These are phyloP conservation scores for Cristatella mucedo DNA, from an alignment of 2,888 invertebrate genomes.

Conservation along the genomic window DNA sequence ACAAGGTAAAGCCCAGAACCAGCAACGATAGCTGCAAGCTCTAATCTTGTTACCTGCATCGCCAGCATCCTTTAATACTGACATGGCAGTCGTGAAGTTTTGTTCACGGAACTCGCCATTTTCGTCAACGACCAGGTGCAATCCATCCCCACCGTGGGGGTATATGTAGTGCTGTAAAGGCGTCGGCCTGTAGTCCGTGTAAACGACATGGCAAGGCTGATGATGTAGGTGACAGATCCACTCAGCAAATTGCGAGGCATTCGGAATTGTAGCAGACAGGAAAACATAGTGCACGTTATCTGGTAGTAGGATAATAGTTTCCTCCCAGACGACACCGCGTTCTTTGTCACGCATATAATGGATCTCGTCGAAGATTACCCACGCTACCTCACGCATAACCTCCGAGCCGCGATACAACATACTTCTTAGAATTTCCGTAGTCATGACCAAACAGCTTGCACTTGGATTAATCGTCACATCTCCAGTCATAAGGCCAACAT, in stretches of 20 bases:
- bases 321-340: constrained; percentile 98
- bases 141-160: constrained; percentile 79
- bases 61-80: constrained; percentile 57
- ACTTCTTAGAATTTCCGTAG: constrained; percentile 59
- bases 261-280: constrained; percentile 95
- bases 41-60: constrained; percentile 71
- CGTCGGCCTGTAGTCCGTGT: constrained; percentile 91
- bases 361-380: constrained; percentile 99
- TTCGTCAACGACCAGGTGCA: constrained; percentile 89
- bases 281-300: constrained; percentile 97
- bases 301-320: constrained; percentile 86
- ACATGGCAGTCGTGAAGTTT: constrained; percentile 94
- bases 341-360: constrained; percentile 99
- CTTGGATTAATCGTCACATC: constrained; percentile 98
- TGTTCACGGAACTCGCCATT: constrained; percentile 87
- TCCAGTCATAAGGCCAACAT: constrained; percentile 94
- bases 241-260: constrained; percentile 68
- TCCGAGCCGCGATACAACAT: constrained; percentile 98
- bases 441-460: constrained; percentile 96
- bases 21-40: no score
- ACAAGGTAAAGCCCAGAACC: no score
- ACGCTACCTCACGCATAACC: constrained; percentile 96
- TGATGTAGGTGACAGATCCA: constrained; percentile 55
- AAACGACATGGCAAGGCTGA: constrained; percentile 95
- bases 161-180: constrained; percentile 96